Base-by-base conservation (phyloP, 2,888 invertebrate genomes). In the Phlogophora meticulosa region DNA sequence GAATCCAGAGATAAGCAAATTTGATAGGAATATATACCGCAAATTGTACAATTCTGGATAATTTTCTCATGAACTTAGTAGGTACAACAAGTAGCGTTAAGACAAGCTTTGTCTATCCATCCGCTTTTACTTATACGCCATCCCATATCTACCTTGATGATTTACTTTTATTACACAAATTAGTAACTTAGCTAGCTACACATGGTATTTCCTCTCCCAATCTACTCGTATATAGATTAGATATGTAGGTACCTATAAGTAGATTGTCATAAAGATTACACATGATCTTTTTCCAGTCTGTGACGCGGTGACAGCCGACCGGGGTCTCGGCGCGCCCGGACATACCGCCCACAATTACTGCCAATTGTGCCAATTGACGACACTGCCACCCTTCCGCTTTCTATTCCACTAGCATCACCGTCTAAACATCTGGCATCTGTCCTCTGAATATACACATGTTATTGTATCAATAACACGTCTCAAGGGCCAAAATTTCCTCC, bases 291-390 rank as follows among this genome's bases (percentile, higher is more conserved):
- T 64, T 74, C 60, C 61, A 82, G 45, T 66, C 71, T 76, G 73
- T 82, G 83, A 60, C 52, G 36, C 71, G 78, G 70, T 81, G 83
- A 81, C 72, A 65, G 38, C 58, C 64, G 49, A 53, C 79, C 85
- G 86, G 85, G 85, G 84, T 84, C 86, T 85, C 84, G 83, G 72
- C 86, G 82, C 90, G 93, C 91, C 94, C 94, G 94, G 94, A 94
- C 95, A 94, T 94, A 88, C 94, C 93, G 91, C 84, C 92, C 91
- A 92, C 95, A 95, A 96, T 95, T 96, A 94, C 93, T 89, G 88
- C 88, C 95, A 96, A 95, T 96, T 95, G 95, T 88, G 92, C 92
- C 95, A 95, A 95, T 95, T 95, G 95, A 93, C 90, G 88, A 86
- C 87, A 88, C 91, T 86, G 91, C 91, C 94, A 94, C 94, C 94